These are phyloP conservation scores for Drosophila lini DNA, from an alignment of 1,140 invertebrate genomes.

Conservation along the genomic window DNA sequence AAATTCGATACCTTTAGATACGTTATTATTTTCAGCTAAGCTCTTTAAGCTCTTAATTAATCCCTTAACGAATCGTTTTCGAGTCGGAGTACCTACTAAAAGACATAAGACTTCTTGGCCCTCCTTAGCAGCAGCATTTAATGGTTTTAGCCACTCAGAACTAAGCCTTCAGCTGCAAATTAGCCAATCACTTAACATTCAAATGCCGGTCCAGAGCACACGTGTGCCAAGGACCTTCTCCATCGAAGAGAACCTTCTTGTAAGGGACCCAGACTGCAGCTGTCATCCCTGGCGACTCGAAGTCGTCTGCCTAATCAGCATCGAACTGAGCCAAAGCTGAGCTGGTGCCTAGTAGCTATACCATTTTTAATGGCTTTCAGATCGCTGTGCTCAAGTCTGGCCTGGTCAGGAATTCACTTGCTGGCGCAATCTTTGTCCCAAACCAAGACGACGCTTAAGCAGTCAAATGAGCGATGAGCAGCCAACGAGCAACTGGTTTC, in stretches of 20 bases:
- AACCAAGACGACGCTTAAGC: slow-evolving; percentile 59
- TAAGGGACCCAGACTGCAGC: slow-evolving; percentile 8
- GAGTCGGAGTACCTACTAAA: slow-evolving; percentile 5
- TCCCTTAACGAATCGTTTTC: not conserved
- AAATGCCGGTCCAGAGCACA: slow-evolving; percentile 55
- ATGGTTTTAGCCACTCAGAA: slow-evolving; percentile 8
- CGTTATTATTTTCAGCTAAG: too few species aligned
- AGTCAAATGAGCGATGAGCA: slow-evolving; percentile 65
- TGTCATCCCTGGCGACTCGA: slow-evolving; percentile 44
- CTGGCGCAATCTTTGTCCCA: slow-evolving; percentile 29
- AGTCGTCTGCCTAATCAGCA: slow-evolving; percentile 67
- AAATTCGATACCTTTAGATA: not conserved
- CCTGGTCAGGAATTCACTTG: slow-evolving; percentile 36
- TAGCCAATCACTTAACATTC: slow-evolving; percentile 80
- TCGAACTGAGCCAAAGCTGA: slow-evolving; percentile 13
- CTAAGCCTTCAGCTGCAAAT: slow-evolving; percentile 45
- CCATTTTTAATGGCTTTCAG: slow-evolving; percentile 61
- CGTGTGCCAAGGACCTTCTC: slow-evolving; percentile 26
- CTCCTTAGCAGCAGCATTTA: slow-evolving; percentile 11
- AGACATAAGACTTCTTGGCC: not conserved
- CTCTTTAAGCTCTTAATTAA: slow-evolving; percentile 3
- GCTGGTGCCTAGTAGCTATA: not conserved
- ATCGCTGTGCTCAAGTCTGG: slow-evolving; percentile 32
- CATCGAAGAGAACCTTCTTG: not conserved
- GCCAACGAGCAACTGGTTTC: slow-evolving; percentile 63